Conservation (phyloP, 2,113 vertebrate species). For the Cathartes aura region DNA sequence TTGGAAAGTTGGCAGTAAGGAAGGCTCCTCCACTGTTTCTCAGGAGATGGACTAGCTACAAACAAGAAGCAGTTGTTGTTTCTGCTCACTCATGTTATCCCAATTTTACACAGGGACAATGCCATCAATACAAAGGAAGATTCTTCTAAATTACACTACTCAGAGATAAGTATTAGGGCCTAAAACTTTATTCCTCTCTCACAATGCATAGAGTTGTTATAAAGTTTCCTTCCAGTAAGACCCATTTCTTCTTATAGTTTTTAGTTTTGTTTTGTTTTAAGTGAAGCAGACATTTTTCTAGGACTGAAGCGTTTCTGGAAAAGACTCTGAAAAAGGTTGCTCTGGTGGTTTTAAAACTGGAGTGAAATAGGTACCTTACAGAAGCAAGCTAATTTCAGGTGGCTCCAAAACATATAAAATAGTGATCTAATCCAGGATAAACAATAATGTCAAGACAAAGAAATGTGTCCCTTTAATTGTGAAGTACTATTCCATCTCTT, state of each 20-base stretch:
- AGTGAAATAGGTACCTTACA: neutral
- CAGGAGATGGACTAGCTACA: neutral
- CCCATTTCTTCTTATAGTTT: neutral
- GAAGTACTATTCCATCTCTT: neutral
- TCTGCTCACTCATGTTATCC: neutral
- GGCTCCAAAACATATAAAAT: slow-evolving; percentile 4
- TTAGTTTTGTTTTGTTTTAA: neutral
- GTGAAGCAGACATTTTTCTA: slow-evolving; percentile 6
- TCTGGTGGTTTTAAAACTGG: slow-evolving; percentile 26
- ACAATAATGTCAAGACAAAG: neutral
- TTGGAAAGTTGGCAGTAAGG: neutral
- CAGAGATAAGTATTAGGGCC: neutral
- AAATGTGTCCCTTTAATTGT: neutral
- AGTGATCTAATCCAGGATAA: neutral
- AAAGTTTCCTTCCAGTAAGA: neutral
- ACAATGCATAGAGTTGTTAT: neutral
- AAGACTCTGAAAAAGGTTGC: neutral
- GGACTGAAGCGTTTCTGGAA: neutral
- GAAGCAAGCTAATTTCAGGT: neutral
- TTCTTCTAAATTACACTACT: neutral
- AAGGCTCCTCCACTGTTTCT: neutral
- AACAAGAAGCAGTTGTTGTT: neutral
- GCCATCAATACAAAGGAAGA: neutral
- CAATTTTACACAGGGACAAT: neutral
- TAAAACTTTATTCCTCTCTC: neutral